Evolutionary conservation across 2,113 vertebrate species (phyloP).

Genomic region (Tylochromis polylepis): DNA sequence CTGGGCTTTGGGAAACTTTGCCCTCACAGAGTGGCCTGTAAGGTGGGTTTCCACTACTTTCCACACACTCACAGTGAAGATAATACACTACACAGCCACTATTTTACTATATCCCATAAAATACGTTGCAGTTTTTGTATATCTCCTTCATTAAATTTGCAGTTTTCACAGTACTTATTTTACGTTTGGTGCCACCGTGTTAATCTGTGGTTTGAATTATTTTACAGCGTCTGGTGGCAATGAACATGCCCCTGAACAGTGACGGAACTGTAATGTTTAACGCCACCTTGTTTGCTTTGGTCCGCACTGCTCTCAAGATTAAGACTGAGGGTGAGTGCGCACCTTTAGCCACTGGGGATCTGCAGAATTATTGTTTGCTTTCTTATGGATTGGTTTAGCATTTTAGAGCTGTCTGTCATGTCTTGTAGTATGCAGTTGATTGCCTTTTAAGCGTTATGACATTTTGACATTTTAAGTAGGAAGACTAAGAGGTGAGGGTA

Average conservation of each 20-base stretch:
- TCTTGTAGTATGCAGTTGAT: not conserved
- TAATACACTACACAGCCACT: not conserved
- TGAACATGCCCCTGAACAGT: conserved; percentile 99
- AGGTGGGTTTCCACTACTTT: conserved; percentile 72
- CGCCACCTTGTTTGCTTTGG: conserved; percentile 94
- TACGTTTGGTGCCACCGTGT: not conserved
- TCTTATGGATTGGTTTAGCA: not conserved
- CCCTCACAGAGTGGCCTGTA: conserved; percentile 95
- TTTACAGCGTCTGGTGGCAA: conserved; percentile 90
- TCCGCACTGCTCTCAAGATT: conserved; percentile 96
- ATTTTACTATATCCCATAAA: not conserved
- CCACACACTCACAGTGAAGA: not conserved
- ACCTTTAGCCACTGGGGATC: not conserved
- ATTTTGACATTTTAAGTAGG: not conserved
- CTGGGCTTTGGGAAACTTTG: conserved; percentile 96
- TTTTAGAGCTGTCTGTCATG: not conserved
- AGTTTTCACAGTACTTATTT: not conserved
- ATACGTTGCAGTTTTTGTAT: fast-evolving
- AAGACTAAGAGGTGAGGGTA: not conserved
- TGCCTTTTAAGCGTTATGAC: not conserved
- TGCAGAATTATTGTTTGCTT: not conserved
- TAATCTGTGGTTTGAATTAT: not conserved
- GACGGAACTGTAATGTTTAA: conserved; percentile 99
- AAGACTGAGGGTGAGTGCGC: conserved; percentile 91
- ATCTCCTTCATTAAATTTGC: not conserved